Percentiles rank a stretch among this genome's conserved stretches.
Conservation (phyloP, 2,797 vertebrate species). For the Sylvia borin region DNA sequence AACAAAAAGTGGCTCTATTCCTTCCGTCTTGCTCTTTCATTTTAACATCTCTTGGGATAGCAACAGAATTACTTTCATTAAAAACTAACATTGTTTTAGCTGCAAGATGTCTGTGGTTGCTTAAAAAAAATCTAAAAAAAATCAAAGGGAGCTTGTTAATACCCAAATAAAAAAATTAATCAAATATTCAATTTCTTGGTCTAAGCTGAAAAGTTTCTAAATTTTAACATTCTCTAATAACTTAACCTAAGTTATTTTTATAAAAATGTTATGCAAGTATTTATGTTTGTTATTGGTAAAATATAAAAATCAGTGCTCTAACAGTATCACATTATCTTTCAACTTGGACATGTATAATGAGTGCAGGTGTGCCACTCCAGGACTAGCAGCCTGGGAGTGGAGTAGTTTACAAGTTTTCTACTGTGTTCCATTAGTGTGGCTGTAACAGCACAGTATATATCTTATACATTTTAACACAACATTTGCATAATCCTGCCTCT, state of each 20-base stretch:
- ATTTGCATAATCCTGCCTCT: slow-evolving; percentile 59
- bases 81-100: slow-evolving; percentile 75
- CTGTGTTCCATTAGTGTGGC: background rate
- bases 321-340: background rate
- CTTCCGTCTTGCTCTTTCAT: slow-evolving; percentile 33
- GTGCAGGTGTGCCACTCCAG: background rate
- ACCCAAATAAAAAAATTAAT: slow-evolving; percentile 70
- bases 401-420: background rate
- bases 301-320: background rate
- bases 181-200: slow-evolving; percentile 41
- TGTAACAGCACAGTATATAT: background rate
- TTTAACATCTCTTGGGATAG: slow-evolving; percentile 52
- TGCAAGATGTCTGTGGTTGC: slow-evolving; percentile 90
- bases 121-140: slow-evolving; percentile 68
- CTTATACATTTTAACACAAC: background rate
- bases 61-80: slow-evolving; percentile 70
- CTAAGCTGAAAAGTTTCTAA: slow-evolving; percentile 59
- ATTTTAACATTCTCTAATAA: slow-evolving; percentile 54
- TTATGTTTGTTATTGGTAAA: slow-evolving; percentile 17
- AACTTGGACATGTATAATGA: background rate
- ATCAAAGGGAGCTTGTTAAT: slow-evolving; percentile 25
- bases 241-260: slow-evolving; percentile 31
- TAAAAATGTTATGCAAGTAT: slow-evolving; percentile 24
- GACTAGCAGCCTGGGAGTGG: background rate
- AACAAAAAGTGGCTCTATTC: slow-evolving; percentile 60